Conservation (phyloP, 2,113 vertebrate species). For the Indicator indicator region DNA sequence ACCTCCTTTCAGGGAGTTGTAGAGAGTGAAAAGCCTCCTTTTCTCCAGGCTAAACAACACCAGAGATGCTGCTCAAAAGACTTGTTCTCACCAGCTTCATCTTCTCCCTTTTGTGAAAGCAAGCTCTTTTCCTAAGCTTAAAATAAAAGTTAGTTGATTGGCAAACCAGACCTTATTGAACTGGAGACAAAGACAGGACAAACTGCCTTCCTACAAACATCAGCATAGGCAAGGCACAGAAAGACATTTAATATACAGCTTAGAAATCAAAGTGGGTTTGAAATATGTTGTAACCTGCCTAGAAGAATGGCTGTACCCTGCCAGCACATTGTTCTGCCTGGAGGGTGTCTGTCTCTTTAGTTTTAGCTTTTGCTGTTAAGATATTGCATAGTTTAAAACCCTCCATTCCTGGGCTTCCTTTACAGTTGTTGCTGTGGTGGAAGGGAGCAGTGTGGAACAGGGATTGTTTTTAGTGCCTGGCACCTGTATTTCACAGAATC, state of each 20-base stretch:
- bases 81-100: not conserved
- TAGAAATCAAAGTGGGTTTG: not conserved
- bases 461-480: conserved; percentile 34
- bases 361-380: not conserved
- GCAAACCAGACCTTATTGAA: not conserved
- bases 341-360: not conserved
- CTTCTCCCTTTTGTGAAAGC: not conserved
- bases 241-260: not conserved
- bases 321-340: not conserved
- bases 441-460: not conserved
- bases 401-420: conserved; percentile 37
- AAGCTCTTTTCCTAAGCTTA: not conserved
- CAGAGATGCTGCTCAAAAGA: too few relatives aligned
- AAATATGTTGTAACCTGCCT: not conserved
- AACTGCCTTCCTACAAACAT: not conserved
- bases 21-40: too few relatives aligned
- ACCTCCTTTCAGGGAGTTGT: too few relatives aligned
- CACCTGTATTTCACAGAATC: not conserved
- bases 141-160: not conserved
- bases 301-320: not conserved
- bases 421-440: not conserved
- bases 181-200: not conserved
- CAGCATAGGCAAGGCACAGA: not conserved
- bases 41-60: too few relatives aligned
- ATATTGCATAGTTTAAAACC: not conserved